phyloP scores from a whole-genome alignment of 2,797 vertebrate species.

The Mormyrus hasselquistii region DNA sequence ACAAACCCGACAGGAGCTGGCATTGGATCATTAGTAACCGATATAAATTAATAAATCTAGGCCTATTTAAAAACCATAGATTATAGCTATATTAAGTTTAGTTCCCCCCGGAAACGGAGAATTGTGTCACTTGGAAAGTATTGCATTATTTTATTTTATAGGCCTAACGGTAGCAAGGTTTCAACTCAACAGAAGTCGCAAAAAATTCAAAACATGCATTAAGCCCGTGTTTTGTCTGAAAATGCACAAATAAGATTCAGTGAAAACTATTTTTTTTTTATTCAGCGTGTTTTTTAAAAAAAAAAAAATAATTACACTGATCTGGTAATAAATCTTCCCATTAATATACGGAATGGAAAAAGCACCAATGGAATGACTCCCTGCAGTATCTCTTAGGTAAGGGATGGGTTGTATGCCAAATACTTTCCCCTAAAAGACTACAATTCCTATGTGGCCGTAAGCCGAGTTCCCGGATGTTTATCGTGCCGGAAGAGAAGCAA shows the following conservation, averaged over 20 bases:
- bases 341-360: background rate
- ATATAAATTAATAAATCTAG: background rate
- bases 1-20: background rate
- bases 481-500: constrained; percentile 92
- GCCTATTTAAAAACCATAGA: background rate
- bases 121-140: background rate
- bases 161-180: background rate
- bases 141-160: background rate
- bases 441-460: constrained; percentile 61
- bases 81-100: background rate
- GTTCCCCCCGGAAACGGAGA: background rate
- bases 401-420: background rate
- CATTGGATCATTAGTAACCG: background rate
- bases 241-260: background rate
- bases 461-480: constrained; percentile 79
- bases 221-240: background rate
- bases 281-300: background rate
- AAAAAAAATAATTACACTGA: background rate
- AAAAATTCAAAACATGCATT: background rate
- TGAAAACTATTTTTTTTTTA: background rate
- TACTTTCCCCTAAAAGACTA: constrained; percentile 49
- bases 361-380: background rate
- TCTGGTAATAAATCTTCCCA: background rate
- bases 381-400: background rate
- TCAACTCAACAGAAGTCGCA: background rate